phyloP scores from a whole-genome alignment of 2,888 invertebrate genomes.

The Epistrophe grossulariae region DNA sequence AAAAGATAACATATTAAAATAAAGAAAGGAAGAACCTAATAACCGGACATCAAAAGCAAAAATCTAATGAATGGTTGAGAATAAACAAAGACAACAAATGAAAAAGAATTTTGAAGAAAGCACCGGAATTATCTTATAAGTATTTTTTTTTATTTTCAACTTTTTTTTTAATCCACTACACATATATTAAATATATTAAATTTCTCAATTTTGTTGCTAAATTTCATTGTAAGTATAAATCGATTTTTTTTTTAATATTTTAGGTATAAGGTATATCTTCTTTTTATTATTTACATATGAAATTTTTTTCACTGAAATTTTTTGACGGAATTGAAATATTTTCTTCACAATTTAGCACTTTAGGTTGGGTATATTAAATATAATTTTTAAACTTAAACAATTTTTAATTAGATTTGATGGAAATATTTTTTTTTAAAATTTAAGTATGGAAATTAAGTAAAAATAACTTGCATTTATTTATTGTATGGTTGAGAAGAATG shows the following conservation, averaged over 20 bases:
- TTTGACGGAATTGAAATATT: slow-evolving; percentile 38
- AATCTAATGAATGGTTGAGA: slow-evolving; percentile 31
- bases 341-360: slow-evolving; percentile 6
- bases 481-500: slow-evolving; percentile 76
- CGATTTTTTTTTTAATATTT: neutral
- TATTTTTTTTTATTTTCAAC: too few species aligned
- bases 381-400: neutral
- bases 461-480: slow-evolving; percentile 70
- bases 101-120: neutral
- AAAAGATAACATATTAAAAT: neutral
- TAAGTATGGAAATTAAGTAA: slow-evolving; percentile 10
- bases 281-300: neutral
- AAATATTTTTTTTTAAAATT: slow-evolving; percentile 2
- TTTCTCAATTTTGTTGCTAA: neutral
- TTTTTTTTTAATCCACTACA: neutral
- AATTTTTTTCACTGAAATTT: slow-evolving; percentile 3
- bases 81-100: slow-evolving; percentile 26
- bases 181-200: too few species aligned
- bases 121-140: neutral
- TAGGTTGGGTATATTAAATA: neutral
- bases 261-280: too few species aligned
- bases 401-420: neutral
- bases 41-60: slow-evolving; percentile 2
- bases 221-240: neutral
- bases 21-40: slow-evolving; percentile 12